Conservation (phyloP, 2,797 vertebrate species). For the Avahi laniger region DNA sequence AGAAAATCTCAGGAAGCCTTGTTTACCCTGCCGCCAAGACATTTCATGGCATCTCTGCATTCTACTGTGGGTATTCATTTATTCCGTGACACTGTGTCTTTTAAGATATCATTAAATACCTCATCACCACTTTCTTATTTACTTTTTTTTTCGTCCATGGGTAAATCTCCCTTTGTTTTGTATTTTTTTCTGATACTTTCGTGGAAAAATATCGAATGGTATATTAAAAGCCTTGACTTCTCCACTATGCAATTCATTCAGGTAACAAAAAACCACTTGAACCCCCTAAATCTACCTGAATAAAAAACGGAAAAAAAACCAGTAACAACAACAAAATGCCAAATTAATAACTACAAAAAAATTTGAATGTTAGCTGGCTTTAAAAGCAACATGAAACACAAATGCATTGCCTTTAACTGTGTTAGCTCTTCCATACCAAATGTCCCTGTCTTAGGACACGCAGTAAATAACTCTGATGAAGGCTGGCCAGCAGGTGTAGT, state of each 20-base stretch:
- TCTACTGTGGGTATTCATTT: background rate
- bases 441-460: background rate
- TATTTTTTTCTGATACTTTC: background rate
- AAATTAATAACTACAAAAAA: background rate
- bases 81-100: background rate
- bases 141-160: background rate
- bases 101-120: background rate
- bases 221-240: background rate
- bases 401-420: background rate
- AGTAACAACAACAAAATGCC: background rate
- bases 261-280: background rate
- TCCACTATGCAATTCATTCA: background rate
- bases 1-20: background rate
- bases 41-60: background rate
- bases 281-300: background rate
- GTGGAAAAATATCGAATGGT: background rate
- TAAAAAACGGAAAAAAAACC: background rate
- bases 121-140: background rate
- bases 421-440: background rate
- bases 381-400: constrained; percentile 1
- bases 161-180: background rate
- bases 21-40: background rate
- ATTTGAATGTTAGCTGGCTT: background rate
- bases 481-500: background rate
- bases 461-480: background rate